phyloP scores from a whole-genome alignment of 2,797 vertebrate genomes.

The Myotis daubentonii region DNA sequence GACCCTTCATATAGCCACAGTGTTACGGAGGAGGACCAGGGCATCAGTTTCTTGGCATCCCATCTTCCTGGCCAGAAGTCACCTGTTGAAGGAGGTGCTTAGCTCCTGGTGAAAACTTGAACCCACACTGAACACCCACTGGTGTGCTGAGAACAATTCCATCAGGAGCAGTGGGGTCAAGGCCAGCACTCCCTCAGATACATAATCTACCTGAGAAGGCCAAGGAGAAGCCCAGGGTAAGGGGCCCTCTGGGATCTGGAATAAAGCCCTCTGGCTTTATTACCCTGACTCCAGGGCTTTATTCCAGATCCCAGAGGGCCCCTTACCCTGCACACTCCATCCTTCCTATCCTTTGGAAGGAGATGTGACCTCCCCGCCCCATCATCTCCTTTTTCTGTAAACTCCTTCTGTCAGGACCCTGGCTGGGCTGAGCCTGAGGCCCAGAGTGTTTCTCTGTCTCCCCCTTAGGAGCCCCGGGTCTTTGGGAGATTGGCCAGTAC shows the following conservation, averaged over 20 bases:
- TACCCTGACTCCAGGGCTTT: neutral
- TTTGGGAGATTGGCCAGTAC: neutral
- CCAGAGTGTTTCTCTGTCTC: neutral
- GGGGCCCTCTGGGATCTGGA: no score
- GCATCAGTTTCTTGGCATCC: neutral
- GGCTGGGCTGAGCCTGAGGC: neutral
- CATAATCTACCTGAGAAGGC: neutral
- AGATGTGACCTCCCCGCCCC: no score
- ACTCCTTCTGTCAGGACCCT: neutral
- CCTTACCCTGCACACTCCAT: neutral
- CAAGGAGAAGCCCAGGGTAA: neutral
- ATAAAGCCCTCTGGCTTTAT: no score
- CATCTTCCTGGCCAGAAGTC: neutral
- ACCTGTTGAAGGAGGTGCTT: neutral
- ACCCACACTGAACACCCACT: accelerated
- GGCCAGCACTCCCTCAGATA: neutral
- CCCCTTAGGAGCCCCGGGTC: neutral
- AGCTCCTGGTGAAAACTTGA: neutral
- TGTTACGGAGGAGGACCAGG: neutral
- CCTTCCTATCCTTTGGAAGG: neutral
- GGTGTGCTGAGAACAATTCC: neutral
- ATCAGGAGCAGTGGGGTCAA: neutral
- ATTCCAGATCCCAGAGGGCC: neutral
- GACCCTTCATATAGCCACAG: neutral
- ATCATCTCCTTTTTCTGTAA: neutral